phyloP scores from a whole-genome alignment of 2,113 vertebrate species.

The Oostethus manadensis region DNA sequence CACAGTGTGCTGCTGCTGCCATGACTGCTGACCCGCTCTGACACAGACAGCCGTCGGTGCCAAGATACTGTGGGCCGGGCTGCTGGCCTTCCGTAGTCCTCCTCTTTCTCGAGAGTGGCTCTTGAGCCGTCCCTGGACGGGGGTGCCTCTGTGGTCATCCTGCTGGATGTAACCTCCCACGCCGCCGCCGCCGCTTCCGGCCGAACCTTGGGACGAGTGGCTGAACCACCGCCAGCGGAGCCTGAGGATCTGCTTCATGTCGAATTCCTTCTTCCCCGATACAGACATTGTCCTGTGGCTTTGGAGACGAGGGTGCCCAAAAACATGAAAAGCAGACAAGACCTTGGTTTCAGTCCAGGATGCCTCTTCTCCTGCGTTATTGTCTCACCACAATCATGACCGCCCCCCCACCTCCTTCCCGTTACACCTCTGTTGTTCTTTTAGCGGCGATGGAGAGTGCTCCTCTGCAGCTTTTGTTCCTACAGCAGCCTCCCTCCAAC shows the following conservation, averaged over 20 bases:
- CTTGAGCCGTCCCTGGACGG: conserved; percentile 84
- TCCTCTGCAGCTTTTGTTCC: conserved; percentile 72
- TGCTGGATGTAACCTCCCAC: conserved; percentile 87
- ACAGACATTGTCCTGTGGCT: conserved; percentile 82
- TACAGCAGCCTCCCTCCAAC: conserved; percentile 63
- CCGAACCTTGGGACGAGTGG: conserved; percentile 85
- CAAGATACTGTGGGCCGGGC: conserved; percentile 83
- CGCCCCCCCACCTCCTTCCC: conserved; percentile 52
- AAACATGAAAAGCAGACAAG: conserved; percentile 64
- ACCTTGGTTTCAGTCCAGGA: conserved; percentile 56
- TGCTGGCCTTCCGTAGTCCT: conserved; percentile 80
- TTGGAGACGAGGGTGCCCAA: conserved; percentile 59
- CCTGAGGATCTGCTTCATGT: conserved; percentile 95
- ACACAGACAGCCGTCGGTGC: conserved; percentile 76
- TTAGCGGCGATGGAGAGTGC: conserved; percentile 59
- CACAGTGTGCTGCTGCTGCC: conserved; percentile 79
- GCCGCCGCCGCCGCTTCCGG: conserved; percentile 60
- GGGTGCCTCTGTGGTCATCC: conserved; percentile 86
- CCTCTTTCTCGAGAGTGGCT: conserved; percentile 86
- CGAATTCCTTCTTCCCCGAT: conserved; percentile 94
- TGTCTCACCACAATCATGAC: conserved; percentile 59
- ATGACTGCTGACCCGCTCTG: conserved; percentile 75
- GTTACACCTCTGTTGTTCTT: conserved; percentile 58
- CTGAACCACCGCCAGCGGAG: conserved; percentile 97
- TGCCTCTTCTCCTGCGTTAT: conserved; percentile 53